phyloP scores from a whole-genome alignment of 2,113 vertebrate species.

The Forbesichthys agassizii region DNA sequence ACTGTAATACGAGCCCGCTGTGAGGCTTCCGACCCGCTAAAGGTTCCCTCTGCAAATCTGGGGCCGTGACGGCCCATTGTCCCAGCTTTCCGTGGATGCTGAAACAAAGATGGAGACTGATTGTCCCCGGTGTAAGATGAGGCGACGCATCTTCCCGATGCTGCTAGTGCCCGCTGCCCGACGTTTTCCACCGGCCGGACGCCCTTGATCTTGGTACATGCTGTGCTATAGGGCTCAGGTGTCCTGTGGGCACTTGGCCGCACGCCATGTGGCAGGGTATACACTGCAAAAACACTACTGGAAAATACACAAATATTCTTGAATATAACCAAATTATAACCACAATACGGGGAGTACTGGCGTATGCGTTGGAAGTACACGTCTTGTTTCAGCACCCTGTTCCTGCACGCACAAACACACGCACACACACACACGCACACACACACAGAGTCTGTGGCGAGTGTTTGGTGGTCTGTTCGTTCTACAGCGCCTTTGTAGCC shows the following conservation, averaged over 20 bases:
- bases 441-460: constrained; percentile 23
- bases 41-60: constrained; percentile 54
- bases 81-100: constrained; percentile 64
- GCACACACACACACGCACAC: background rate
- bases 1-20: constrained; percentile 28
- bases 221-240: constrained; percentile 50
- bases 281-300: background rate
- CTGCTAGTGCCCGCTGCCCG: constrained; percentile 54
- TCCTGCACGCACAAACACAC: constrained; percentile 6
- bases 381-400: background rate
- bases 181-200: constrained; percentile 42
- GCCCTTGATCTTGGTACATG: constrained; percentile 31
- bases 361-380: no score
- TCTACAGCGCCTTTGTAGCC: constrained; percentile 65
- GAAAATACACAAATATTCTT: no score
- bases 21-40: constrained; percentile 52
- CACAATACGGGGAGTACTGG: no score
- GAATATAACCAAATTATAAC: no score
- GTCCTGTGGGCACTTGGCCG: constrained; percentile 27
- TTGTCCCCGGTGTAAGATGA: constrained; percentile 68
- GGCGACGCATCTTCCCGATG: constrained; percentile 44
- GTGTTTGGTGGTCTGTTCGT: constrained; percentile 46
- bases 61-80: constrained; percentile 61
- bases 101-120: constrained; percentile 70
- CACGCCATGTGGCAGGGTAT: constrained; percentile 4